Conservation (phyloP, 2,888 invertebrate genomes). For the Thera obeliscata region DNA sequence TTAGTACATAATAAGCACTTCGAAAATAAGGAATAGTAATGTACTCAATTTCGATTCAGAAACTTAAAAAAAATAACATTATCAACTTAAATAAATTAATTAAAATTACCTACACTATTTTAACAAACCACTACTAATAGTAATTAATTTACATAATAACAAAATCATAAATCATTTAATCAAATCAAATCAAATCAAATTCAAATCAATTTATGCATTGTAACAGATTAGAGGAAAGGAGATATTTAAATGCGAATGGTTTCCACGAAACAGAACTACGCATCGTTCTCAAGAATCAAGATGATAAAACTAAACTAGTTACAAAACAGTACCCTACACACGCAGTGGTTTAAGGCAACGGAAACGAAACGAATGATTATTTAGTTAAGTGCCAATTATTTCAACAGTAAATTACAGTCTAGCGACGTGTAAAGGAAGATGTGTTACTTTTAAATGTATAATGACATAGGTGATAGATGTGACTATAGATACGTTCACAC, state of each 20-base stretch:
- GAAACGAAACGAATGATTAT: conserved; percentile 40
- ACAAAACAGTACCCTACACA: conserved; percentile 33
- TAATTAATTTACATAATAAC: no score
- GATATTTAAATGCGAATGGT: conserved; percentile 7
- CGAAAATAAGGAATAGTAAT: no score
- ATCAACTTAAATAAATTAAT: no score
- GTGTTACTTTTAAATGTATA: conserved; percentile 32
- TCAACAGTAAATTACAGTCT: conserved; percentile 38
- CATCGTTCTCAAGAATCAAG: conserved; percentile 14
- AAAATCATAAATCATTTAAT: no score
- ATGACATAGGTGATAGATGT: conserved; percentile 29
- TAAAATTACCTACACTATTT: no score
- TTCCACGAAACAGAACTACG: conserved; percentile 6
- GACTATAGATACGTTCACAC: conserved; percentile 9
- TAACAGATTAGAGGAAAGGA: not conserved
- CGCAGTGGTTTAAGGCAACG: conserved; percentile 33
- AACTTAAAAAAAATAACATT: no score
- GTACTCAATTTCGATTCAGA: no score
- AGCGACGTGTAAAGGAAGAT: conserved; percentile 35
- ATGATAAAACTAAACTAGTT: conserved; percentile 27
- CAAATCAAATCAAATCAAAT: no score
- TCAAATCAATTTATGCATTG: no score
- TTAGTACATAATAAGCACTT: no score
- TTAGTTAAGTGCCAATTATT: conserved; percentile 42
- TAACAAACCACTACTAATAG: no score